These are phyloP conservation scores for Larimichthys crocea DNA, from an alignment of 2,113 vertebrate species.

Conservation along the genomic window DNA sequence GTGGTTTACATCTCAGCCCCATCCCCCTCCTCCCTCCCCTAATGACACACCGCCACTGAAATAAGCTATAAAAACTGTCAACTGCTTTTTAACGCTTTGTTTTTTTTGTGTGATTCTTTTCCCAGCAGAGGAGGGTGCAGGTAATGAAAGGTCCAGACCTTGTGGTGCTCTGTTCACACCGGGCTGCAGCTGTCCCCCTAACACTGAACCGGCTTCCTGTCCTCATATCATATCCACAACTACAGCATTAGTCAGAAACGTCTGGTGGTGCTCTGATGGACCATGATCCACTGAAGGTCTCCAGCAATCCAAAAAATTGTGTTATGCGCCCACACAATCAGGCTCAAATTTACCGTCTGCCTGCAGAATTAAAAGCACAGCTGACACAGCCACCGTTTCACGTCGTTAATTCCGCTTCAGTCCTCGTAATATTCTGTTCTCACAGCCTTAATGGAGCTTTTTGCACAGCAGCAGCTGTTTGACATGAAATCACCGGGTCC, in stretches of 20 bases:
- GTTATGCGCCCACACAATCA: too few relatives aligned
- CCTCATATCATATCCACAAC: not conserved
- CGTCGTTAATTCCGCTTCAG: too few relatives aligned
- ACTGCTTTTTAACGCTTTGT: slow-evolving; percentile 42
- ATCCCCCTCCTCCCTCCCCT: slow-evolving; percentile 7
- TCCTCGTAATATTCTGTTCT: too few relatives aligned
- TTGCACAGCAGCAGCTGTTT: too few relatives aligned
- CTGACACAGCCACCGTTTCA: too few relatives aligned
- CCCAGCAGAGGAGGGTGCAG: slow-evolving; percentile 43
- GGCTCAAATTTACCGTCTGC: too few relatives aligned
- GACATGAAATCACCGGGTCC: too few relatives aligned
- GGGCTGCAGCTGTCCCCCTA: slow-evolving; percentile 43
- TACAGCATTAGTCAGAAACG: slow-evolving; percentile 1
- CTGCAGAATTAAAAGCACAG: too few relatives aligned
- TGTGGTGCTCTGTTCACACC: slow-evolving; percentile 3
- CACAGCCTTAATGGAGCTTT: too few relatives aligned
- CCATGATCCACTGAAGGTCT: too few relatives aligned
- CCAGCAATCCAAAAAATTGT: too few relatives aligned
- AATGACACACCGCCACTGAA: slow-evolving; percentile 57
- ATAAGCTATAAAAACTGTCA: slow-evolving; percentile 55
- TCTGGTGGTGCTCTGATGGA: slow-evolving; percentile 13
- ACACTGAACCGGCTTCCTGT: slow-evolving; percentile 5
- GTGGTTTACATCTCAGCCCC: slow-evolving; percentile 46
- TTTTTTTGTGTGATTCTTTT: slow-evolving; percentile 30
- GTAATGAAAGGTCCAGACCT: slow-evolving; percentile 59